Evolutionary conservation across 2,888 invertebrate species (phyloP).

Genomic region (Acanthoscelides obtectus): DNA sequence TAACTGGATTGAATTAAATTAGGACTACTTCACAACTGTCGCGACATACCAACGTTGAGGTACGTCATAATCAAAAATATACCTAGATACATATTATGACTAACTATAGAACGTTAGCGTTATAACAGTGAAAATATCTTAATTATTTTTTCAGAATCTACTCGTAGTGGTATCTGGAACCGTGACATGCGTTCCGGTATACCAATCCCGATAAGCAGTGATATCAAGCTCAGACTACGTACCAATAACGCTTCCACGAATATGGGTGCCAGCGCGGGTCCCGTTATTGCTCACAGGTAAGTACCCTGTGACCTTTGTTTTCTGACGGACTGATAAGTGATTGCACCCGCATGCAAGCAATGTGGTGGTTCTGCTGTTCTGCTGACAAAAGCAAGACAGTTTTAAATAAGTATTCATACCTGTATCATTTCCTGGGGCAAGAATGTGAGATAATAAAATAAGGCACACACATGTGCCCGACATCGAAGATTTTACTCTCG

Average conservation of each 20-base stretch:
- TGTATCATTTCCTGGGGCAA: too few species aligned
- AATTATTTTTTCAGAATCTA: conserved; percentile 24
- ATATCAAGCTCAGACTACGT: conserved; percentile 29
- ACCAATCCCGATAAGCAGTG: conserved; percentile 39
- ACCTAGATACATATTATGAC: too few species aligned
- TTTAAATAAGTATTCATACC: background rate
- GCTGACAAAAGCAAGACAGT: background rate
- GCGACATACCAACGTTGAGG: too few species aligned
- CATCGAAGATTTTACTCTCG: too few species aligned
- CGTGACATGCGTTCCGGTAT: conserved; percentile 42
- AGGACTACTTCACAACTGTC: too few species aligned
- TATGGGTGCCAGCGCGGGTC: conserved; percentile 19
- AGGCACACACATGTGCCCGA: too few species aligned
- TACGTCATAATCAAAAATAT: too few species aligned
- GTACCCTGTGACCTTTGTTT: conserved; percentile 9
- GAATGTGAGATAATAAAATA: too few species aligned
- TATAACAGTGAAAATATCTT: too few species aligned
- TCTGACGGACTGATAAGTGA: background rate
- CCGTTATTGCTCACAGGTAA: conserved; percentile 32
- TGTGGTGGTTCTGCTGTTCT: background rate
- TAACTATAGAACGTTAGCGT: too few species aligned
- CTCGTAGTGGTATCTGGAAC: conserved; percentile 31
- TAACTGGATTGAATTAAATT: too few species aligned
- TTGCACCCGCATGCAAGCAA: conserved; percentile 1
- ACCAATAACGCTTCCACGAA: conserved; percentile 17